These are phyloP conservation scores for Protosalanx chinensis DNA, from an alignment of 2,797 vertebrate genomes.

Conservation along the genomic window DNA sequence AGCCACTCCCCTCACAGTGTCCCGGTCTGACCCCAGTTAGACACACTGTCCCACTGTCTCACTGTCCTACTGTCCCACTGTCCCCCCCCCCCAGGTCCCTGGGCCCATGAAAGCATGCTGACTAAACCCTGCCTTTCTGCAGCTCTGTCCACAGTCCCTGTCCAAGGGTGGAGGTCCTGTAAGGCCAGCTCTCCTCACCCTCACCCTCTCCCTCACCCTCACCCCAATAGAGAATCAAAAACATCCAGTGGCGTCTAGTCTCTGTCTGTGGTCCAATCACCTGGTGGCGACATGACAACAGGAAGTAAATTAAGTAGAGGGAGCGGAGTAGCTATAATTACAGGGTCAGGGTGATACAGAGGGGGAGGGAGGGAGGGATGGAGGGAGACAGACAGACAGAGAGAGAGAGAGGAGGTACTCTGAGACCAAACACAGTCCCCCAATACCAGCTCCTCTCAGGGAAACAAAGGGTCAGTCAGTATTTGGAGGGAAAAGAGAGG, in stretches of 20 bases:
- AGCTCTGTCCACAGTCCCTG: slow-evolving; percentile 42
- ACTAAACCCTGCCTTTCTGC: slow-evolving; percentile 41
- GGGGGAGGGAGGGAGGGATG: not conserved
- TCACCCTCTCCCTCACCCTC: slow-evolving; percentile 8
- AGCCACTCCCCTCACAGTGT: too few species aligned
- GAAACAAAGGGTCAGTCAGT: slow-evolving; percentile 55
- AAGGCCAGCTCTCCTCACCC: slow-evolving; percentile 42
- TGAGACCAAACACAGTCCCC: not conserved
- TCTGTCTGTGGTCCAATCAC: slow-evolving; percentile 31
- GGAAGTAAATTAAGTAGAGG: slow-evolving; percentile 49
- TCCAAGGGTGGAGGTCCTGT: slow-evolving; percentile 48
- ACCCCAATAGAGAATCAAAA: not conserved
- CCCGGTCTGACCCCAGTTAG: too few species aligned
- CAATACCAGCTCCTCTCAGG: not conserved
- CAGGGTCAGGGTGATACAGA: slow-evolving; percentile 34
- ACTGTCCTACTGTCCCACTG: too few species aligned
- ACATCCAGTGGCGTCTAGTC: slow-evolving; percentile 21
- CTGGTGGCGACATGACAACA: slow-evolving; percentile 26
- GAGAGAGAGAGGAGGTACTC: not conserved
- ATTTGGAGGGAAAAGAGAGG: slow-evolving; percentile 35
- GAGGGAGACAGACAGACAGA: slow-evolving; percentile 6
- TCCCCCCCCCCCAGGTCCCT: slow-evolving; percentile 48
- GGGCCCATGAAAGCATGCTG: slow-evolving; percentile 59
- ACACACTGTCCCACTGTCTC: too few species aligned
- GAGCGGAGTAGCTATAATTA: slow-evolving; percentile 57